Conservation (phyloP, 2,797 vertebrate species). For the Urocyon cinereoargenteus region DNA sequence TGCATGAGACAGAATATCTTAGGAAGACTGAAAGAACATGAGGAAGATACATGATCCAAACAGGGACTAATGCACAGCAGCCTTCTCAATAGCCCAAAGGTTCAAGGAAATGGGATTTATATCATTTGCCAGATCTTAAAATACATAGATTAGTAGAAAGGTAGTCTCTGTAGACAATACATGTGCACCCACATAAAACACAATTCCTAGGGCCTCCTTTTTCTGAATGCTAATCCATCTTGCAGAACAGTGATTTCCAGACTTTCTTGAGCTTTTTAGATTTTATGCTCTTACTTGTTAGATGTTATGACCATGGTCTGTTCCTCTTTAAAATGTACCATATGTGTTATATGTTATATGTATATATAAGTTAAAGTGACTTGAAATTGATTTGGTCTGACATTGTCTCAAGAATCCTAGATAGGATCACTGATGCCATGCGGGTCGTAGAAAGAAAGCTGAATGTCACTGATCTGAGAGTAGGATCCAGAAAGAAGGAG, state of each 20-base stretch:
- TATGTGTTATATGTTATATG: conserved; percentile 73
- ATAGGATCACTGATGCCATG: conserved; percentile 15
- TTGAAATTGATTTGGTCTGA: conserved; percentile 67
- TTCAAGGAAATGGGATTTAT: background rate
- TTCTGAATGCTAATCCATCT: conserved; percentile 36
- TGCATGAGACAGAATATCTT: background rate
- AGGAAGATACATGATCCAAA: background rate
- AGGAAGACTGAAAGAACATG: conserved; percentile 19
- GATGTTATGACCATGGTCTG: background rate
- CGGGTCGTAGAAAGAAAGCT: background rate
- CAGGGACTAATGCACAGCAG: background rate
- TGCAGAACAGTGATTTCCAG: background rate
- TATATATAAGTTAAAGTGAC: conserved; percentile 65
- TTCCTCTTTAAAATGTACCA: conserved; percentile 65
- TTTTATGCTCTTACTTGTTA: conserved; percentile 35
- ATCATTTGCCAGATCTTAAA: background rate
- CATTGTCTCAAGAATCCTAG: conserved; percentile 31
- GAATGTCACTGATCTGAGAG: background rate
- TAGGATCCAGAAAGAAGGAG: background rate
- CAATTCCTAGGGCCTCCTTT: conserved; percentile 5
- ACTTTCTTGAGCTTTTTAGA: conserved; percentile 15
- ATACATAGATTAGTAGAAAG: background rate
- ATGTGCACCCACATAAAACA: background rate
- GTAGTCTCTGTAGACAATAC: background rate
- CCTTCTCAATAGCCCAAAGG: background rate